phyloP scores from a whole-genome alignment of 1,140 invertebrate genomes.

The Protaetia brevitarsis region DNA sequence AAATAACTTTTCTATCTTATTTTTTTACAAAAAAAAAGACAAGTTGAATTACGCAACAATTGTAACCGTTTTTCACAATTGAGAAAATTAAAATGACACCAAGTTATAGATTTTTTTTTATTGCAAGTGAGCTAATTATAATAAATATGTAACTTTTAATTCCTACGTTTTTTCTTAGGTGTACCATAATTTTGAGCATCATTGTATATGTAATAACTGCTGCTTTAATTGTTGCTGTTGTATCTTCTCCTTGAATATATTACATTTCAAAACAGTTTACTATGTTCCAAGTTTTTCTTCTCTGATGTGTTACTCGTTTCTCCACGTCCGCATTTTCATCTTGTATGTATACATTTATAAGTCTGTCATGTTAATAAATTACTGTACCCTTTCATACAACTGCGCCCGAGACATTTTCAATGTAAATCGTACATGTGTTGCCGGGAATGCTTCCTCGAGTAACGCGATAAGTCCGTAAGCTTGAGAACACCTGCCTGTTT shows the following conservation, averaged over 20 bases:
- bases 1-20: too few species aligned
- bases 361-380: conserved; percentile 14
- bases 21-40: too few species aligned
- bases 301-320: background rate
- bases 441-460: background rate
- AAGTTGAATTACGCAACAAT: too few species aligned
- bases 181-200: too few species aligned
- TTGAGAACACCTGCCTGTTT: background rate
- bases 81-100: too few species aligned
- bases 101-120: too few species aligned
- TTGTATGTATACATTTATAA: background rate
- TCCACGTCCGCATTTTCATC: background rate
- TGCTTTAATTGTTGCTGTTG: too few species aligned
- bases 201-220: too few species aligned
- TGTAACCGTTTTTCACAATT: too few species aligned
- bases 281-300: background rate
- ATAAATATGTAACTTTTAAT: too few species aligned
- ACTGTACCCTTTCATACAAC: background rate
- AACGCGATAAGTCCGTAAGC: conserved; percentile 4
- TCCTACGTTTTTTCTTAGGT: too few species aligned
- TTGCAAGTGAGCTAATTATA: too few species aligned
- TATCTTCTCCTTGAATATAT: background rate
- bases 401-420: background rate
- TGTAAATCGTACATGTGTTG: conserved; percentile 9
- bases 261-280: conserved; percentile 5